Conservation (phyloP, 1,140 invertebrate species). For the Varroa destructor region DNA sequence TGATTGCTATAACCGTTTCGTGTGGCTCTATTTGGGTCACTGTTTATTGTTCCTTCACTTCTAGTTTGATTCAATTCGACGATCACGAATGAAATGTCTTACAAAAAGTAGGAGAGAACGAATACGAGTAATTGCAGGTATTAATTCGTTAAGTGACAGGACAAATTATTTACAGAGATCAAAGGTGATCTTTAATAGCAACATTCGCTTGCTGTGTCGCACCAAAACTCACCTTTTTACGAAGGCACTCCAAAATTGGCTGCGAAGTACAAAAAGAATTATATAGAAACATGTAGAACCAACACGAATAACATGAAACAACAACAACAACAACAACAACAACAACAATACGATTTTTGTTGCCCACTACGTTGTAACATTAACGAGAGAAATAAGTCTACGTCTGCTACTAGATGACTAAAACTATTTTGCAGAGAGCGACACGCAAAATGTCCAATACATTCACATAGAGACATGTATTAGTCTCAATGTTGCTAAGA, state of each 20-base stretch:
- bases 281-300: slow-evolving; percentile 31
- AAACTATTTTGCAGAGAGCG: slow-evolving; percentile 1
- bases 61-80: not conserved
- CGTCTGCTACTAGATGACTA: too few species aligned
- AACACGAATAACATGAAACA: slow-evolving; percentile 10
- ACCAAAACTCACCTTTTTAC: slow-evolving; percentile 74
- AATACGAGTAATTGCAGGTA: too few species aligned
- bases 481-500: too few species aligned
- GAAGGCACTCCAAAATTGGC: slow-evolving; percentile 79
- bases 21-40: not conserved
- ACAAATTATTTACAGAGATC: not conserved
- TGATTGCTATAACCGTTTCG: slow-evolving; percentile 2
- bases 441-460: slow-evolving; percentile 9
- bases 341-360: too few species aligned
- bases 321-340: slow-evolving; percentile 17
- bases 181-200: slow-evolving; percentile 28
- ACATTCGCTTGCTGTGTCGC: slow-evolving; percentile 4
- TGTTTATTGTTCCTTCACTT: not conserved
- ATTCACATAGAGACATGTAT: too few species aligned
- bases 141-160: too few species aligned
- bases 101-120: too few species aligned
- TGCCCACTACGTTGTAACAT: too few species aligned
- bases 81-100: too few species aligned
- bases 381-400: too few species aligned
- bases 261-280: slow-evolving; percentile 32